Conservation (phyloP, 2,888 invertebrate genomes). For the Hirtodrosophila trivittata region DNA sequence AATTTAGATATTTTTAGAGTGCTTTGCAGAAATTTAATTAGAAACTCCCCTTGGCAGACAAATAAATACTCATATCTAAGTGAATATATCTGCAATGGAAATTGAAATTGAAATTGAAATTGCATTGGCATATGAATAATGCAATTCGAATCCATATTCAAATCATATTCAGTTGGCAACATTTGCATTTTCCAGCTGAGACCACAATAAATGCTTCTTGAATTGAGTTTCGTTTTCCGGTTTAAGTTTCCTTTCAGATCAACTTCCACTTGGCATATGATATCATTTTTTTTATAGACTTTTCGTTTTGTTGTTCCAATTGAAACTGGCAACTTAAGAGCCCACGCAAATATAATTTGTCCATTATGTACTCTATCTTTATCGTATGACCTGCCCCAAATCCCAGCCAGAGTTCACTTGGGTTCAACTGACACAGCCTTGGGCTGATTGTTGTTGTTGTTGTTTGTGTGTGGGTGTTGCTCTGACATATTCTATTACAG, state of each 20-base stretch:
- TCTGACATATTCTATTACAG: constrained; percentile 27
- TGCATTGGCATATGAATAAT: constrained; percentile 36
- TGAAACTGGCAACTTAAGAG: too few relatives aligned
- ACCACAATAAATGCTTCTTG: not conserved
- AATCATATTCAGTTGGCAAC: constrained; percentile 1
- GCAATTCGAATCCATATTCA: constrained; percentile 18
- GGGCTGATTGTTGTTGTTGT: constrained; percentile 27
- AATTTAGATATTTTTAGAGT: constrained; percentile 43
- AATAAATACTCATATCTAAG: too few relatives aligned
- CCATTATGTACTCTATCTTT: constrained; percentile 13
- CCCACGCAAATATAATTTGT: too few relatives aligned
- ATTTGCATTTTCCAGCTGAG: constrained; percentile 12
- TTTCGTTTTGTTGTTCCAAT: constrained; percentile 9
- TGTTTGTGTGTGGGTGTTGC: constrained; percentile 29
- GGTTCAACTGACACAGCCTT: constrained; percentile 54
- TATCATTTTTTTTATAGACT: constrained; percentile 17
- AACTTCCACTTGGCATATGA: constrained; percentile 16
- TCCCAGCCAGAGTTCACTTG: constrained; percentile 40
- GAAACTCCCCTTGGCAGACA: constrained; percentile 32
- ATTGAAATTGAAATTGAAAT: constrained; percentile 13
- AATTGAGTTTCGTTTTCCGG: too few relatives aligned
- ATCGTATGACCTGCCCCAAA: constrained; percentile 40
- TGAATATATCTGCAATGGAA: too few relatives aligned
- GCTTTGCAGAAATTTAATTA: constrained; percentile 38
- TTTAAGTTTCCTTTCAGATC: too few relatives aligned